Base-by-base conservation (phyloP, 2,113 vertebrate species). In the Empidonax alnorum region DNA sequence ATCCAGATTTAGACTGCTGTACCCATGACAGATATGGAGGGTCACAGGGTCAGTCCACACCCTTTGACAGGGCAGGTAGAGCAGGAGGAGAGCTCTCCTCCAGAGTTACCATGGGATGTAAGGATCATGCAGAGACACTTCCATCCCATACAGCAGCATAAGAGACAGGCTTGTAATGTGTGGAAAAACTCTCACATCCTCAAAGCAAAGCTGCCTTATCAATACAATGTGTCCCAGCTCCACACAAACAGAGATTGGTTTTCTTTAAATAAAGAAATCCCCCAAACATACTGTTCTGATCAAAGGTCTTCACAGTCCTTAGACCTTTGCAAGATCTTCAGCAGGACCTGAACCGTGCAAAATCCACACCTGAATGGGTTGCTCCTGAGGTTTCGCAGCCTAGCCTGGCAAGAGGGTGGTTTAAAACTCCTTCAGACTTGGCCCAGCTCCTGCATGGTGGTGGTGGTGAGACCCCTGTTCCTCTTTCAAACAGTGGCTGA, bases 71-170 rank as follows among this genome's bases (percentile, higher is more conserved):
- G 25, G 23, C 30, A 66, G 73, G 18, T 37, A 44, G 66, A 44
- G 23, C 72, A 42, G 61, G 28, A 68, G 50, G 25, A n/a, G 39
- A 84, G 47, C 39, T 81, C 18, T 56, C 0, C 8, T 37, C 9
- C 42, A 30, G 73, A 46, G 41, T 21, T 82, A 23, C 61, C 31
- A 14, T 0, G 5, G 18, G 28, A 3, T 5, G 3, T 30, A 52
- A 49, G 49, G 30, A 15, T 24, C 1, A 1, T 53, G 42, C 62
- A 46, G 22, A 30, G 12, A 21, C 31, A 35, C 35, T 46, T 67
- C 24, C 49, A 66, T 46, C n/a, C 50, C 39, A 31, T 35, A 44
- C 21, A 87, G 55, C 39, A 55, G 0, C 0, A 0, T 1, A 37
- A 28, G 39, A 83, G n/a, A 14, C 11, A 3, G 28, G 22, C 15